A percentile compares a stretch with the other conserved stretches of the same genome.
Evolutionary conservation across 2,888 invertebrate species (phyloP).

Genomic region (Allophyes oxyacanthae): DNA sequence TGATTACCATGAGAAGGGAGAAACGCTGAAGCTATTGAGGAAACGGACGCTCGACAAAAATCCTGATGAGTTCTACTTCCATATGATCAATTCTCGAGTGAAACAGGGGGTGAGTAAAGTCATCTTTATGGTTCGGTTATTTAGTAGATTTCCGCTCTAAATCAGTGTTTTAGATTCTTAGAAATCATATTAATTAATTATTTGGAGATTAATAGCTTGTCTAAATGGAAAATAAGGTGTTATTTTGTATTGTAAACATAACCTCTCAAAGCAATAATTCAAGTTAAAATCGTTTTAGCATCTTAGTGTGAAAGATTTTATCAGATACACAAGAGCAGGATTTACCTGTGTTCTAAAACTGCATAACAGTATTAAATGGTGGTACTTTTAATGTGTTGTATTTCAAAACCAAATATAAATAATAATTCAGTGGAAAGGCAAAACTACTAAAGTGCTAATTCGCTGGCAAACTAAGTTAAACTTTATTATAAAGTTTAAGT

Average conservation of each 20-base stretch:
- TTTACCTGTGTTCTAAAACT: no score
- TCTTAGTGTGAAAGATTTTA: no score
- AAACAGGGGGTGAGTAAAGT: slow-evolving; percentile 84
- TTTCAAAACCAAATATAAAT: no score
- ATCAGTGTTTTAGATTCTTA: not conserved
- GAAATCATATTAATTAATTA: not conserved
- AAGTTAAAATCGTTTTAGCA: no score
- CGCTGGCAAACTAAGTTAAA: no score
- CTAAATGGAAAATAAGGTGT: not conserved
- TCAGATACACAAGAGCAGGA: no score
- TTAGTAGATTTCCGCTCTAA: not conserved
- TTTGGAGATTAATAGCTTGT: not conserved
- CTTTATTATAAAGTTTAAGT: no score
- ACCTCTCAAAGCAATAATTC: not conserved
- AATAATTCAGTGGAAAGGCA: no score
- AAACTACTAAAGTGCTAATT: no score
- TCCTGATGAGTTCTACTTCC: slow-evolving; percentile 99
- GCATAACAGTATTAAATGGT: no score
- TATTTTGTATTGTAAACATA: slow-evolving; percentile 20
- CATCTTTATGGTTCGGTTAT: no score
- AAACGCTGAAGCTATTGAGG: slow-evolving; percentile 94
- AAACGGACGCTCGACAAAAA: slow-evolving; percentile 97
- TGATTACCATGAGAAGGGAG: slow-evolving; percentile 95
- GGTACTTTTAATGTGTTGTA: no score
- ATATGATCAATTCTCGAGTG: slow-evolving; percentile 97